phyloP scores from a whole-genome alignment of 2,797 vertebrate genomes.

The Channallabes apus region DNA sequence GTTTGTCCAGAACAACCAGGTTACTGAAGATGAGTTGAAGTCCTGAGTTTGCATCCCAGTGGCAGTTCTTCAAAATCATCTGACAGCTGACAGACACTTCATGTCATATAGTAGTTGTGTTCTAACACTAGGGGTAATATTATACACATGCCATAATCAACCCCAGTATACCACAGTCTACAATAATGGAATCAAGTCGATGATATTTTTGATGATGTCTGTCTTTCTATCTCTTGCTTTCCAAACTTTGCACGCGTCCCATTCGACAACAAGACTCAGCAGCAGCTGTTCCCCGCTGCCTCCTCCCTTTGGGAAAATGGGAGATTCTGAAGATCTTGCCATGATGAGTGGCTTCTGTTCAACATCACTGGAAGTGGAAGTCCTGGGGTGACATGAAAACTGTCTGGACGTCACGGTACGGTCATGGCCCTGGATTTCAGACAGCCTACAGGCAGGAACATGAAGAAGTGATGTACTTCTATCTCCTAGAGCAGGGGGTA shows the following conservation, averaged over 20 bases:
- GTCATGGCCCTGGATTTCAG: constrained; percentile 23
- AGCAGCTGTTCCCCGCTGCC: constrained; percentile 25
- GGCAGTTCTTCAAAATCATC: constrained; percentile 13
- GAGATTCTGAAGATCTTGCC: constrained; percentile 18
- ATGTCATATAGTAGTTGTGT: not conserved
- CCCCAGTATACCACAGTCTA: constrained; percentile 13
- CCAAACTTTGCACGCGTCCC: constrained; percentile 8
- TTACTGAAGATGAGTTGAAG: not conserved
- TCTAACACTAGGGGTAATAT: not conserved
- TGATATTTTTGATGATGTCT: not conserved
- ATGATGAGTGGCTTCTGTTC: constrained; percentile 38
- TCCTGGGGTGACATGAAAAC: constrained; percentile 45
- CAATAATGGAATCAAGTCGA: not conserved
- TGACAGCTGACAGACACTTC: not conserved
- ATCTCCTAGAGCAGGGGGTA: constrained; percentile 18
- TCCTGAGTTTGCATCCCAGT: not conserved
- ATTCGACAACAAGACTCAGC: constrained; percentile 14
- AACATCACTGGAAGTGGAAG: constrained; percentile 42
- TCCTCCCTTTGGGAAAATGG: constrained; percentile 14
- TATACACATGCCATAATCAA: not conserved
- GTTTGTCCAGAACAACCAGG: not conserved
- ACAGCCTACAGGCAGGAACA: constrained; percentile 6
- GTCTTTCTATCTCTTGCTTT: constrained; percentile 2
- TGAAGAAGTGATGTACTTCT: not conserved
- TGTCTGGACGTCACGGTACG: constrained; percentile 4